These are phyloP conservation scores for Drosophila fulvimacula DNA, from an alignment of 2,888 invertebrate species.

Conservation along the genomic window DNA sequence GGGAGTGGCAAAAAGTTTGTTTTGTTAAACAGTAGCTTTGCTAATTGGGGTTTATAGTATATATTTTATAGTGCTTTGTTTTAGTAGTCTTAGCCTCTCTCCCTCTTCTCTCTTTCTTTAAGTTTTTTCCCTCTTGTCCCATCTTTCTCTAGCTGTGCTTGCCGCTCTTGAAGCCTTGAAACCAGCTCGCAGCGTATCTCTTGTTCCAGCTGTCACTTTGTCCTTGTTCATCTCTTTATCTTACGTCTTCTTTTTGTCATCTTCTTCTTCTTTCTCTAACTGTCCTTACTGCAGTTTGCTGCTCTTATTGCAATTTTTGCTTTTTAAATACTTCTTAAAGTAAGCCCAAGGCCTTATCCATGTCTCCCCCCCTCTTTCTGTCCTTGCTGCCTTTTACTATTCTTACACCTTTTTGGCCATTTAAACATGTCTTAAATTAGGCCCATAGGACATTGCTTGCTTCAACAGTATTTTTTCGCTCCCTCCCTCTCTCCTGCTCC, in stretches of 20 bases:
- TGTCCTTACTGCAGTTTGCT: background rate
- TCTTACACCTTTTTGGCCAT: background rate
- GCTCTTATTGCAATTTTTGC: background rate
- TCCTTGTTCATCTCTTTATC: background rate
- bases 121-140: background rate
- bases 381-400: background rate
- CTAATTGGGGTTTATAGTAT: too few species aligned
- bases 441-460: background rate
- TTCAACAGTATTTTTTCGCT: background rate
- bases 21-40: background rate
- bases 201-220: background rate
- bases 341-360: too few species aligned
- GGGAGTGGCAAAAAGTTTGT: background rate
- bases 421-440: slow-evolving; percentile 1
- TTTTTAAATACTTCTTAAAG: too few species aligned
- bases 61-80: background rate
- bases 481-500: background rate
- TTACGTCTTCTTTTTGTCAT: background rate
- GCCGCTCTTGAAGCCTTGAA: background rate
- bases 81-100: background rate
- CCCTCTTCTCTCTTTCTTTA: background rate
- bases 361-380: background rate
- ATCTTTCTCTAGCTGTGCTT: background rate
- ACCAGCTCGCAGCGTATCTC: background rate
- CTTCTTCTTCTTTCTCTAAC: background rate